These are phyloP conservation scores for Stegodyphus dumicola DNA, from an alignment of 1,140 invertebrate species.

Conservation along the genomic window DNA sequence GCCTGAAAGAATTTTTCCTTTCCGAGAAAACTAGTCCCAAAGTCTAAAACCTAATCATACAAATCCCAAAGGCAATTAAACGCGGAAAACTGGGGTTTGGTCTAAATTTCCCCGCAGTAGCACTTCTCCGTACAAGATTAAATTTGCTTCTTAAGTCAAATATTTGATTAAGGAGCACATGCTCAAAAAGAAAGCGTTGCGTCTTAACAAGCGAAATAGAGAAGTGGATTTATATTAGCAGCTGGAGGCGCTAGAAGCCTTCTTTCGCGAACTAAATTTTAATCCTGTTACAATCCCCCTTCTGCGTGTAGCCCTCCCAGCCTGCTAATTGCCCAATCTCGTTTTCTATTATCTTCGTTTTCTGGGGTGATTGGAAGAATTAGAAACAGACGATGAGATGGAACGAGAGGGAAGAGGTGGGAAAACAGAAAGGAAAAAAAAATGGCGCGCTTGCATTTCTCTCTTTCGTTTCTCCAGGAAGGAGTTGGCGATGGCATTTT, in stretches of 20 bases:
- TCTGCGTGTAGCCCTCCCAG: slow-evolving; percentile 36
- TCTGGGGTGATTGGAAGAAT: slow-evolving; percentile 54
- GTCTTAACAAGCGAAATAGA: slow-evolving; percentile 51
- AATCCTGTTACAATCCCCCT: slow-evolving; percentile 48
- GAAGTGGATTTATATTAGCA: slow-evolving; percentile 59
- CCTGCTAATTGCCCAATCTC: slow-evolving; percentile 59
- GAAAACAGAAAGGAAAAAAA: background rate
- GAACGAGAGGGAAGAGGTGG: background rate
- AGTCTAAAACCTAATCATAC: slow-evolving; percentile 61
- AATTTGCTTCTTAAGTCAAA: slow-evolving; percentile 62
- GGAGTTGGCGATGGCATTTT: too few species aligned
- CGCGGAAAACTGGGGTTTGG: slow-evolving; percentile 56
- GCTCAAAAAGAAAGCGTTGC: slow-evolving; percentile 35
- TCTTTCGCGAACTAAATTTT: slow-evolving; percentile 53
- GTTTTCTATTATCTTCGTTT: slow-evolving; percentile 58
- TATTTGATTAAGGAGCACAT: slow-evolving; percentile 56
- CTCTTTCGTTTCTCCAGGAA: too few species aligned
- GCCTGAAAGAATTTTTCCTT: slow-evolving; percentile 47
- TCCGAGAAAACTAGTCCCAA: slow-evolving; percentile 49
- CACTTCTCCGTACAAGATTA: slow-evolving; percentile 44
- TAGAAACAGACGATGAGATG: slow-evolving; percentile 21
- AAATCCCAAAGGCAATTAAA: slow-evolving; percentile 61
- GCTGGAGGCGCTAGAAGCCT: slow-evolving; percentile 34
- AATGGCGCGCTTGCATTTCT: background rate
- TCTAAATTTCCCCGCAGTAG: slow-evolving; percentile 60